Base-by-base conservation (phyloP, 2,797 vertebrate genomes). In the Muscicapa striata region DNA sequence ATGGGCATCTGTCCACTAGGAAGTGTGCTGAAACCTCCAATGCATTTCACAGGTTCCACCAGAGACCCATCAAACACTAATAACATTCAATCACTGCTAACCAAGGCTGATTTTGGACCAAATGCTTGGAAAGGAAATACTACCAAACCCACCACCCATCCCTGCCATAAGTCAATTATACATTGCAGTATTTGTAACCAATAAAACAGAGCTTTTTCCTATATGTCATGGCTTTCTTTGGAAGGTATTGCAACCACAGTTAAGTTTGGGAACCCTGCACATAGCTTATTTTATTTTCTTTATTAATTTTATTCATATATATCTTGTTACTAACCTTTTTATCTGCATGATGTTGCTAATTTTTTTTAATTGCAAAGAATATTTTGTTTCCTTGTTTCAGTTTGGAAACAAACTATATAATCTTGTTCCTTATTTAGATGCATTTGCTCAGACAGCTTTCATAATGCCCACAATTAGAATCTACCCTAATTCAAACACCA, bases 1-100 rank as follows among this genome's bases (percentile, higher is more conserved):
- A 24, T 93, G 95, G 96, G 94, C 93, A 92, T 78, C 90, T 90
- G 81, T 89, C 96, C 96, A 94, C 93, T 54, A 95, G 93, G 93
- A 97, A 95, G 86, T 66, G 68, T 1, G 5, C 49, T 87, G 95
- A 96, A 96, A 95, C 96, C 96, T 93, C 93, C 3, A 0, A 52
- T 1, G 3, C 84, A 72, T 91, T 97, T 95, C 95, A 90, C 15
- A 80, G 76, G 84, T 89, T 90, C 89, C 81, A 34, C 86, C 72
- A 93, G 89, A 95, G 95, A 96, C 90, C 68, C 75, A 93, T 93
- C 92, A 94, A 88, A 93, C 18, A 19, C 68, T 83, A 89, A 95
- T 90, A 96, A 83, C 64, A 64, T 79, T 96, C 95, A 95, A 90
- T 93, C 93, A 95, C 70, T 87, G 78, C 90, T 92, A 94, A 93